Base-by-base conservation (phyloP, 2,113 vertebrate species). In the Speoplatyrhinus poulsoni region DNA sequence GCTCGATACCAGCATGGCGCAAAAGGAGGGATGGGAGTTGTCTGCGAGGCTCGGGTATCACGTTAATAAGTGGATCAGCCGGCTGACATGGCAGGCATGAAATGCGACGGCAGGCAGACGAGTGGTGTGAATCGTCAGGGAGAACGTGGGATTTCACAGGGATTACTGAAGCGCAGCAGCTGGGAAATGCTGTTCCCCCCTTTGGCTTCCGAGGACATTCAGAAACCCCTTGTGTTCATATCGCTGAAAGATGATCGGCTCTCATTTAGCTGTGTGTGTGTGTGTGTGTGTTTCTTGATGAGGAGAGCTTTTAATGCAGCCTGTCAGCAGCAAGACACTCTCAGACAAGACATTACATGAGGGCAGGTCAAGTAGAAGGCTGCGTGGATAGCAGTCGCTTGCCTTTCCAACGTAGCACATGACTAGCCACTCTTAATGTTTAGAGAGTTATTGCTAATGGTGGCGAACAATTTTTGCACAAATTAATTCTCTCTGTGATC, bases 61-160 rank as follows among this genome's bases (percentile, higher is more conserved):
- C 65, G 75, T 84, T 82, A 80, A 77, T 72, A 73, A 83, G 84
- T 79, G 82, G 80, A 88, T 79, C 81, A 85, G 76, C 87, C 67
- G 81, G 75, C 67, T 69, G 61, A 69, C 76, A 87, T 88, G 89
- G 77, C 90, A 91, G 85, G 84, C 91, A 84, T 91, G 89, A 92
- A 92, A 93, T 91, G 86, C 78, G 81, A 83, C 82, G 85, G 85
- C 69, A 58, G 72, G 85, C 81, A 60, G 74, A 80, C 72, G 46
- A 76, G 83, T 82, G 69, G 90, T 79, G 74, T 19, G 62, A 89
- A 89, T 85, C 84, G 87, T 90, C 83, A 82, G 78, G 81, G 83
- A 89, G 86, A 92, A 91, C 88, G 81, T 68, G 79, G 78, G 79
- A 92, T 92, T 92, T 93, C 88, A 93, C 89, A 92, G 91, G 88